Base-by-base conservation (phyloP, 2,113 vertebrate genomes). In the Corynorhinus townsendii region DNA sequence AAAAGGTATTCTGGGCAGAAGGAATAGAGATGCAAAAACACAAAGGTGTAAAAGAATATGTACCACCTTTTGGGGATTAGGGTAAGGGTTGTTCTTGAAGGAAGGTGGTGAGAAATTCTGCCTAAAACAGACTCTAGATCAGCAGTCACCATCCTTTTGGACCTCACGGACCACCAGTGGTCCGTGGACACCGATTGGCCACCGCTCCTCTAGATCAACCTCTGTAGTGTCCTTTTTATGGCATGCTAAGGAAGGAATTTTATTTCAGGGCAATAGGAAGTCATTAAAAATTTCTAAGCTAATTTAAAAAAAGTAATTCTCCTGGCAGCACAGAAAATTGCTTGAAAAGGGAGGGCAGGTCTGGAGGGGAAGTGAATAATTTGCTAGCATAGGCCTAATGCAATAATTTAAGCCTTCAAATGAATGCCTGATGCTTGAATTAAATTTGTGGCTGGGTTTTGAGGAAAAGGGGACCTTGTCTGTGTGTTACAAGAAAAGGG, bases 231-330 rank as follows among this genome's bases (percentile, higher is more conserved):
- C 30, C 35, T 86, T 90, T 86, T 52, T 80, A 72, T 92, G 52
- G 22, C 54, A 14, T 81, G 52, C 30, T 64, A 47, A 75, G 7
- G 33, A 86, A 82, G 40, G 52, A 88, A 71, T 64, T 89, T 91
- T 52, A 71, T 91, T 90, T 85, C 1, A 33, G 79, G 56, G n/a
- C n/a, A 72, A 7, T 66, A 68, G 47, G 30, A 87, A 64, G 28
- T 66, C 66, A 75, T 90, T 35, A 90, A 59, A 89, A 43, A 15
- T 91, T 77, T 89, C 52, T 86, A 45, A 93, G 54, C 24, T 64
- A 86, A 49, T 82, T 96, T 92, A 79, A 91, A 59, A 54, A 91
- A 90, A 83, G 49, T 76, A 68, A n/a, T 93, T 94, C 79, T 75
- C 30, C 22, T 77, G 30, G 38, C 38, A 94, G 30, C 92, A 64